A percentile compares a stretch with the other conserved stretches of the same genome.
These are phyloP conservation scores for Drosophila murphyi DNA, from an alignment of 1,140 invertebrate genomes.

Conservation along the genomic window DNA sequence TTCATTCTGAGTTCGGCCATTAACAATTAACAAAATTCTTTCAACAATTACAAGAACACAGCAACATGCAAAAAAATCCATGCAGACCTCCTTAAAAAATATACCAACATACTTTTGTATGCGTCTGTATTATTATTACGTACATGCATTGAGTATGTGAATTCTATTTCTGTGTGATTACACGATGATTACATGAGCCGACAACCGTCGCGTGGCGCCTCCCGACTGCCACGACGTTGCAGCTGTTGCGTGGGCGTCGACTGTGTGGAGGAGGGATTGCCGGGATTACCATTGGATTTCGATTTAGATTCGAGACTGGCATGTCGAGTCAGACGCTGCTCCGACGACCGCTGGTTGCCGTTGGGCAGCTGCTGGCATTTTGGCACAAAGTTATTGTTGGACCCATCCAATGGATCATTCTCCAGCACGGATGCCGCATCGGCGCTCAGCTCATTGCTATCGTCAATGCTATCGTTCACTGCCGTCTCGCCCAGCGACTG, in stretches of 20 bases:
- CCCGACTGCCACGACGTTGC: constrained; percentile 52
- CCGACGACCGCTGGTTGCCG: constrained; percentile 48
- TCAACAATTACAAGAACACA: constrained; percentile 55
- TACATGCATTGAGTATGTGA: constrained; percentile 64
- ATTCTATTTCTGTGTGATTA: constrained; percentile 4
- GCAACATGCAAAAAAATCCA: constrained; percentile 37
- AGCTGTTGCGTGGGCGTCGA: constrained; percentile 58
- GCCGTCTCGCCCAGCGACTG: constrained; percentile 60
- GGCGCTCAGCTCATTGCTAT: constrained; percentile 15
- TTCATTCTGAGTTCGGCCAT: constrained; percentile 15
- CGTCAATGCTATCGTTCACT: constrained; percentile 32
- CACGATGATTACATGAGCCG: constrained; percentile 56
- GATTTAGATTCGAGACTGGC: constrained; percentile 67
- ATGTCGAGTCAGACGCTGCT: constrained; percentile 69
- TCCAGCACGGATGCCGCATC: constrained; percentile 35
- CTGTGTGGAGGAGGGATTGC: constrained; percentile 51
- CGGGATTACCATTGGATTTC: constrained; percentile 42
- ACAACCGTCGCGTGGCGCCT: constrained; percentile 56
- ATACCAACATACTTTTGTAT: constrained; percentile 17
- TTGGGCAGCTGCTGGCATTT: constrained; percentile 62
- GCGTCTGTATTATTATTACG: constrained; percentile 39
- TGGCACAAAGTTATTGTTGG: constrained; percentile 69
- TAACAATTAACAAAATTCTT: constrained; percentile 59
- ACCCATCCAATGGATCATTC: constrained; percentile 40
- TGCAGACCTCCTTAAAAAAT: constrained; percentile 16